Percentiles rank a stretch among this genome's conserved stretches.
Evolutionary conservation across 2,797 vertebrate genomes (phyloP).

Genomic region (Hapalemur alaotrensis): DNA sequence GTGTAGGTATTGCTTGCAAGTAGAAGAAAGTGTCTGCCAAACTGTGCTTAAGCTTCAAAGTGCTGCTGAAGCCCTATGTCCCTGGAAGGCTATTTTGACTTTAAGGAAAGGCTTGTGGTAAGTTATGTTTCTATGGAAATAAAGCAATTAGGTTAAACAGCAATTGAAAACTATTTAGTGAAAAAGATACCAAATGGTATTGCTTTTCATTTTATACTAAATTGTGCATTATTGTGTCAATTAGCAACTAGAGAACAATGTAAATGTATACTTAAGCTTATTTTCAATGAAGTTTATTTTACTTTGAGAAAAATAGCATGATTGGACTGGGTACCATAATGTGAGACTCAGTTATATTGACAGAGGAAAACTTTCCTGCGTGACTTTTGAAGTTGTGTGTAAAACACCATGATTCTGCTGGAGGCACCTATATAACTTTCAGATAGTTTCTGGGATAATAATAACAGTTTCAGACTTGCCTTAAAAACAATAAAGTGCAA

Average conservation of each 20-base stretch:
- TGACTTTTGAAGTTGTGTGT: neutral
- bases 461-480: neutral
- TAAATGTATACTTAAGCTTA: neutral
- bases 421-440: neutral
- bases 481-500: neutral
- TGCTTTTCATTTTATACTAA: conserved; percentile 37
- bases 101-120: conserved; percentile 40
- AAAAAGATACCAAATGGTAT: conserved; percentile 41
- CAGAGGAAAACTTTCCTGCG: neutral
- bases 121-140: conserved; percentile 74
- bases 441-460: neutral
- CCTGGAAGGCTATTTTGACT: conserved; percentile 46
- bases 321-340: neutral
- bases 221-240: neutral
- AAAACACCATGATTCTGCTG: neutral
- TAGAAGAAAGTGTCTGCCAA: neutral
- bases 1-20: neutral
- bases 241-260: neutral
- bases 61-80: neutral
- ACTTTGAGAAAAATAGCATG: neutral
- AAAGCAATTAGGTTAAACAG: conserved; percentile 67
- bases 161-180: conserved; percentile 47
- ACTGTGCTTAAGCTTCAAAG: neutral
- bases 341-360: neutral
- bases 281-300: neutral